Base-by-base conservation (phyloP, 2,113 vertebrate genomes). In the Eptatretus burgeri region DNA sequence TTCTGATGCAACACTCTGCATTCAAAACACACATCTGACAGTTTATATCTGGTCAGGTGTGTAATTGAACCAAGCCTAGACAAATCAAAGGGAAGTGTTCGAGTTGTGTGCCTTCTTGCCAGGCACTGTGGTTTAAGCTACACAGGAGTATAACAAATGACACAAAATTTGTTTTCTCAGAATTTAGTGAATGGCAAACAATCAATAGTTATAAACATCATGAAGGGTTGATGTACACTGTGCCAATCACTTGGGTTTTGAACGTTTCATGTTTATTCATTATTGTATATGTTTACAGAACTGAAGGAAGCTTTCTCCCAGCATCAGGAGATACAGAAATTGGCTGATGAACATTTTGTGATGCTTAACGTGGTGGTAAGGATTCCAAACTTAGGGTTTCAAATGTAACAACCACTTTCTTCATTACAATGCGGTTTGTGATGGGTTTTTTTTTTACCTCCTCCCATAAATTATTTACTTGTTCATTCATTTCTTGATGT, bases 341-440 rank as follows among this genome's bases (percentile, higher is more conserved):
- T 74, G 66, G 80, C 82, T 1, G 82, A 79, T 64, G 77, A 91
- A 18, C 78, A 85, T 49, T 89, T 94, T 64, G 49, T 95, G 51
- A 70, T 86, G 51, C 76, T 98, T 63, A 98, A 98, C 69, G 75
- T 98, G 41, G 67, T 91, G 70, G 91, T 93, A 73, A 74, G 81
- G 80, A 11, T n/a, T n/a, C n/a, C n/a, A n/a, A n/a, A n/a, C n/a
- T n/a, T n/a, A n/a, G n/a, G n/a, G 27, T 41, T 41, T 41, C 27
- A 41, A 41, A 41, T 5, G 7, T 5, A 5, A 41, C 7, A 41
- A 41, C 27, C 27, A 41, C 3, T 41, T 41, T 41, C 3, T 41
- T 41, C 27, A 41, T 41, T 5, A 41, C 3, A 41, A 41, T 41
- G 27, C 7, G 27, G 27, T 41, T 41, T 41, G 27, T 60, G 16